Evolutionary conservation across 30 jellyfish, hydroid and myxozoan genomes (phyloP), one percentile per base, ranked within the genome.

Genomic region (Aurelia aurita): DNA sequence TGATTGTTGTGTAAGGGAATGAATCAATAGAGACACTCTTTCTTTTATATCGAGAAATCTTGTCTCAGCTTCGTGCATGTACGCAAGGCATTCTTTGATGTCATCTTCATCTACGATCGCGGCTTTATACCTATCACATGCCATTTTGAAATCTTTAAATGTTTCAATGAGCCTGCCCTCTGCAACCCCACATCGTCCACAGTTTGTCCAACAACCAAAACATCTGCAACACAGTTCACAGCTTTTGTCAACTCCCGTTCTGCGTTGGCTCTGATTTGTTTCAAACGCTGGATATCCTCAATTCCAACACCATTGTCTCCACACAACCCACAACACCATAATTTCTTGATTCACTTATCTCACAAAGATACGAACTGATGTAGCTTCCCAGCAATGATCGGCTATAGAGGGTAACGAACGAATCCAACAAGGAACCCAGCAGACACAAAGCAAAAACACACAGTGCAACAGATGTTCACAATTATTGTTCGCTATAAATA

Each of bases 211-310:
- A 72, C 46, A 72, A 57, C 70, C 22, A 72, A 51, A 72, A 45
- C 84, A 39, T 21, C 70, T 72, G 27, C 67, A 47, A 23, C 84
- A 47, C 84, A 22, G 60, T 72, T 72, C 34, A 43, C 84, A 72
- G 84, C 84, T n/a, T 72, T 72, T 49, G 70, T 72, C 84, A 72
- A 27, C 84, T 72, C 84, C 45, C 84, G 9, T 47, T 39, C 47
- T 49, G 70, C 84, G 47, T 72, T 72, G 10, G 84, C 84, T 27
- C 84, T 72, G 69, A 34, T 72, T 47, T 72, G 67, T 69, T 72
- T 72, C 84, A 72, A 20, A 47, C 69, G 67, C 23, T 69, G 84
- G 69, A 46, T 72, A 22, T 39, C 45, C 22, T 47, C 84, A 26
- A 23, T 3, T 39, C 47, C 46, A 22, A 5, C 23, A 72, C 59